Percentiles rank a stretch among this genome's conserved stretches.
Conservation (phyloP, 2,113 vertebrate genomes). For the Narcine bancroftii region DNA sequence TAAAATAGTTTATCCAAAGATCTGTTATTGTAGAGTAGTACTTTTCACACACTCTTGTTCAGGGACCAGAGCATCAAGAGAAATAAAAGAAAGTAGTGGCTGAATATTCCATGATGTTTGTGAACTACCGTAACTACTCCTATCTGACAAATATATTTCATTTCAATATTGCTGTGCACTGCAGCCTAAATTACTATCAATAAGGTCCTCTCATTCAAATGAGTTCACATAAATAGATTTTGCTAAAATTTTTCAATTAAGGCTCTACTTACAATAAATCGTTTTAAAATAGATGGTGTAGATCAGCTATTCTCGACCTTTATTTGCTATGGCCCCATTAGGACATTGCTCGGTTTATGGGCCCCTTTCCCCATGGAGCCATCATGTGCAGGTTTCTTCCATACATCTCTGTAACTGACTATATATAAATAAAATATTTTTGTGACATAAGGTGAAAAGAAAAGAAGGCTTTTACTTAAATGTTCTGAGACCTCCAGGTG, state of each 20-base stretch:
- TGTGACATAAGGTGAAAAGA: too few relatives aligned
- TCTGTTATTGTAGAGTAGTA: background rate
- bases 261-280: background rate
- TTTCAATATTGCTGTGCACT: background rate
- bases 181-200: slow-evolving; percentile 5
- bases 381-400: too few relatives aligned
- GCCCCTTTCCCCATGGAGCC: too few relatives aligned
- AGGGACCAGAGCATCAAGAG: background rate
- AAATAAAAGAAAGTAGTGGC: background rate
- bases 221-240: slow-evolving; percentile 15
- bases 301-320: too few relatives aligned
- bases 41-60: background rate
- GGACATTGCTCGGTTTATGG: too few relatives aligned
- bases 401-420: too few relatives aligned
- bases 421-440: too few relatives aligned
- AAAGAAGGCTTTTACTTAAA: too few relatives aligned
- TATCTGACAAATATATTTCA: background rate
- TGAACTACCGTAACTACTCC: background rate
- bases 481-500: too few relatives aligned
- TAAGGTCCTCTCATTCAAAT: slow-evolving; percentile 29
- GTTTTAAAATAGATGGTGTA: background rate
- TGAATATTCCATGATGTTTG: background rate
- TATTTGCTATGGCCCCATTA: too few relatives aligned
- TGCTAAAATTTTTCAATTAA: slow-evolving; percentile 7
- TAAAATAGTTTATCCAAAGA: background rate